Conservation (phyloP, 2,113 vertebrate genomes). For the Notiomystis cincta region DNA sequence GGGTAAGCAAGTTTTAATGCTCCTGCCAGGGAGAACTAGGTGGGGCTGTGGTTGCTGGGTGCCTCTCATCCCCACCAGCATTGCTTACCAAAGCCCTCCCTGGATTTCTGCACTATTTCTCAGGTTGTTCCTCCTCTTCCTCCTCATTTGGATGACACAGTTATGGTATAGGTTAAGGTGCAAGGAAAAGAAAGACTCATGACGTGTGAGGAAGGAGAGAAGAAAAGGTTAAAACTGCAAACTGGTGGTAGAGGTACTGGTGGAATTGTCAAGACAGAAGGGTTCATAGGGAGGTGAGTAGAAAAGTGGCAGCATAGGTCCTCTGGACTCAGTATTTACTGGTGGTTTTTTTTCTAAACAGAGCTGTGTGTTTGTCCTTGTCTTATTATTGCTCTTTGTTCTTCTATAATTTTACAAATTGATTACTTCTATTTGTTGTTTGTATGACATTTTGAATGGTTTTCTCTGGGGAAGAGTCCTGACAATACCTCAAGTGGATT, state of each 20-base stretch:
- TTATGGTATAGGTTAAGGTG: neutral
- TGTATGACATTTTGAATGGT: neutral
- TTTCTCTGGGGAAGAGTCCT: conserved; percentile 24
- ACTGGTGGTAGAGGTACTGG: neutral
- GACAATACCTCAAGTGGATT: neutral
- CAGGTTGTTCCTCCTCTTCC: neutral
- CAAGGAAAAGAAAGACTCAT: neutral
- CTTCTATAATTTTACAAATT: neutral
- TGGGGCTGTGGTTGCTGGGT: neutral
- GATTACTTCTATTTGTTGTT: conserved; percentile 2
- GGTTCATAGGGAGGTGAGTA: neutral
- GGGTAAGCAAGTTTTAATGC: neutral
- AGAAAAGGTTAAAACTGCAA: neutral
- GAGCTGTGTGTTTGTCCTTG: neutral
- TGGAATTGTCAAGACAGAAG: neutral
- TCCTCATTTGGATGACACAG: neutral
- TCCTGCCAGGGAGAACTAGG: neutral
- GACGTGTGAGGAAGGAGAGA: neutral
- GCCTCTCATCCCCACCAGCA: neutral
- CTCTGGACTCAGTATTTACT: neutral
- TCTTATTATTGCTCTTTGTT: neutral
- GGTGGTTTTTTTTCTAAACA: neutral
- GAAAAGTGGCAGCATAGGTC: neutral
- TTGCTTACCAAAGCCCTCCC: neutral
- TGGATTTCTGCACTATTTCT: neutral